These are phyloP conservation scores for Cetonia aurata DNA, from an alignment of 2,888 invertebrate species.

Conservation along the genomic window DNA sequence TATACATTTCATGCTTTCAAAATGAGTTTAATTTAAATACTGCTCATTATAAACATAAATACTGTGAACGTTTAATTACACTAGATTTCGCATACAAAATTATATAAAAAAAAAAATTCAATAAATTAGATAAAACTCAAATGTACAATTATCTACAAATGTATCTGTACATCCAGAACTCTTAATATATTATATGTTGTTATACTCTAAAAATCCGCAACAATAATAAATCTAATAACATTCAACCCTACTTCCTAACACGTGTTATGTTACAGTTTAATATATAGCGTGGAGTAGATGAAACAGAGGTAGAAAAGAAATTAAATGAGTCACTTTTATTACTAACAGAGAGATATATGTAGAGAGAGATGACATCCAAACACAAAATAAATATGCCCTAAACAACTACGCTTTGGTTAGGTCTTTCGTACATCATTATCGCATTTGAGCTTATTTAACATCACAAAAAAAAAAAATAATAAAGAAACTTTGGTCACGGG, in stretches of 20 bases:
- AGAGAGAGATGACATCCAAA: slow-evolving; percentile 22
- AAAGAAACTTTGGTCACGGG: slow-evolving; percentile 35
- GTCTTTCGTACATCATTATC: slow-evolving; percentile 37
- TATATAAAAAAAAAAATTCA: slow-evolving; percentile 21
- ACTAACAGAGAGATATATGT: neutral
- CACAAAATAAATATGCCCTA: slow-evolving; percentile 45
- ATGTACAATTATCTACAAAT: slow-evolving; percentile 35
- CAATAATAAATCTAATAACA: slow-evolving; percentile 40
- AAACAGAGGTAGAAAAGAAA: slow-evolving; percentile 24
- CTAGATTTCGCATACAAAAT: slow-evolving; percentile 27
- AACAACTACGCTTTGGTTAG: slow-evolving; percentile 47
- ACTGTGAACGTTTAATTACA: slow-evolving; percentile 33
- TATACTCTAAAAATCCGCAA: slow-evolving; percentile 40
- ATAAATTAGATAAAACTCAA: slow-evolving; percentile 34
- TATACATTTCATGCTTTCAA: no score
- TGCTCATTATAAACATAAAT: slow-evolving; percentile 18
- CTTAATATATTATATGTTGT: slow-evolving; percentile 41
- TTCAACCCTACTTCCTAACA: slow-evolving; percentile 38
- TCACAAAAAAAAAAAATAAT: slow-evolving; percentile 32
- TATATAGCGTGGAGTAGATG: slow-evolving; percentile 3
- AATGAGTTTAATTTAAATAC: neutral
- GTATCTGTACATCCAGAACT: slow-evolving; percentile 34
- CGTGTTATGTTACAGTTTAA: slow-evolving; percentile 35
- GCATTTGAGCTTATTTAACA: slow-evolving; percentile 36
- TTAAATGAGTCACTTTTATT: neutral